Evolutionary conservation across 2,797 vertebrate genomes (phyloP).

Genomic region (Falco concolor): DNA sequence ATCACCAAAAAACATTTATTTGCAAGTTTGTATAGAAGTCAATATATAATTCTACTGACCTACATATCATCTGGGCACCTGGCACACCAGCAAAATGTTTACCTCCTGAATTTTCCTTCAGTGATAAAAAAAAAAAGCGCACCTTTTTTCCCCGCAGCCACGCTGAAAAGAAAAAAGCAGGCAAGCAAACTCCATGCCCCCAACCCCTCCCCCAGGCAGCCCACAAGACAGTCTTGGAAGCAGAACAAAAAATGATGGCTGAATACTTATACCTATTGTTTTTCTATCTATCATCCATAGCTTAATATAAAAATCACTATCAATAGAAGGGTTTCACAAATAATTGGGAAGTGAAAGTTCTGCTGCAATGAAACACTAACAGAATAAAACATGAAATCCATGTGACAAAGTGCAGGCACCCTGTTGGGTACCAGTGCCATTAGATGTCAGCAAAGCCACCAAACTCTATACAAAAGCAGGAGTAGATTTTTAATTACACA

Average conservation of each 20-base stretch:
- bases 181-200: neutral
- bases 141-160: neutral
- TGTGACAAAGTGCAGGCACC: neutral
- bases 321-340: neutral
- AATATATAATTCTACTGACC: slow-evolving; percentile 48
- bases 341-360: neutral
- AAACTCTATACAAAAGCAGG: neutral
- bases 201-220: neutral
- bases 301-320: neutral
- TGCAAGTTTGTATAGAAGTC: slow-evolving; percentile 57
- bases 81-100: slow-evolving; percentile 47
- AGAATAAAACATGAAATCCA: neutral
- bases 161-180: slow-evolving; percentile 20
- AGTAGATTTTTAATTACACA: neutral
- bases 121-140: neutral
- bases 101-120: slow-evolving; percentile 24
- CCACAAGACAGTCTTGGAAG: neutral
- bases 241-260: neutral
- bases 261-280: neutral
- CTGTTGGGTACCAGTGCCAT: neutral
- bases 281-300: neutral
- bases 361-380: neutral
- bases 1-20: slow-evolving; percentile 64
- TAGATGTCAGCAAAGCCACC: neutral
- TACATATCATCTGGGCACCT: slow-evolving; percentile 43